Base-by-base conservation (phyloP, 2,888 invertebrate species). In the Chymomyza procnemis region DNA sequence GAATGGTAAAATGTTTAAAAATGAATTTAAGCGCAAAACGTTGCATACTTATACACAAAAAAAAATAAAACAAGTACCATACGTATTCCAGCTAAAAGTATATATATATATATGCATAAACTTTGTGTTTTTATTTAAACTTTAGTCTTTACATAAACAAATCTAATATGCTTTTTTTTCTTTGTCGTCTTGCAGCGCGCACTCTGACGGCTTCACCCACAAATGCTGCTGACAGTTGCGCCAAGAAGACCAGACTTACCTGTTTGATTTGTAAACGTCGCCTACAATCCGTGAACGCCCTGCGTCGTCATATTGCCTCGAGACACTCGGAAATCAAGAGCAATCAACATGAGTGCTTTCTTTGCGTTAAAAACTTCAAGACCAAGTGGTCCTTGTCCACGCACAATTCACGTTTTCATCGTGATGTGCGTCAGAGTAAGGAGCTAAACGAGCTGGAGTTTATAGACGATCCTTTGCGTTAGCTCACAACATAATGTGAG, bases 371-470 rank as follows among this genome's bases (percentile, higher is more conserved):
- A 69, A 84, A 87, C 67, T 91, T 91, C 73, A 91, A 91, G 75
- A 91, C 91, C 3, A 91, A 91, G 70, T 91, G 91, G 91, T 91
- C 91, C 2, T 68, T 91, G 14, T 90, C 91, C 64, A 91, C 91
- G 9, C 91, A 91, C 71, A 91, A 90, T 62, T 91, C 91, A 1
- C 80, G 91, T 4, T 91, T 90, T 74, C 91, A 91, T 79, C 87
- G 91, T 6, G 88, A 89, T 65, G 70, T 82, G 60, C 81, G 90
- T 5, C 71, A 83, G 0, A 79, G 80, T 65, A 90, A 89, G 63
- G 90, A 90, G 68, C 80, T 89, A 64, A 88, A 88, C 34, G 89
- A 89, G 81, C 87, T 90, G 74, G 88, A 88, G 1, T 82, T 88
- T 55, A 52, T 73, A 3, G 12, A 41, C 12, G 34, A 14, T 2